Conservation (phyloP, 2,888 invertebrate genomes). For the Mycalesis mineus region DNA sequence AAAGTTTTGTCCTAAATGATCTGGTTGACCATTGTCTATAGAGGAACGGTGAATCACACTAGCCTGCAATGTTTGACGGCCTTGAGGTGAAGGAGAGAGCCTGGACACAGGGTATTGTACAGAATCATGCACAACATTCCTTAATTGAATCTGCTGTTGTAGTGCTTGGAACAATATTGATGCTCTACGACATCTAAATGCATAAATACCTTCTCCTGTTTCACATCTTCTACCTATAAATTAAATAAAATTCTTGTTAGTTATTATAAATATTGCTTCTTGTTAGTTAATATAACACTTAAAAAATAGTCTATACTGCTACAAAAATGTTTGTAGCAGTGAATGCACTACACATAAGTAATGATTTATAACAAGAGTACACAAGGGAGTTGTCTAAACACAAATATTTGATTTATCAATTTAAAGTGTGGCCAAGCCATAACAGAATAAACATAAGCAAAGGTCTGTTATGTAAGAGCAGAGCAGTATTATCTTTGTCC, state of each 20-base stretch:
- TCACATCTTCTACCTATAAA: constrained; percentile 84
- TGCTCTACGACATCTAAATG: constrained; percentile 92
- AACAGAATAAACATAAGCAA: no score
- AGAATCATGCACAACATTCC: constrained; percentile 68
- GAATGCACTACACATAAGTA: no score
- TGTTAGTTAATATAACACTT: no score
- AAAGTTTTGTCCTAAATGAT: constrained; percentile 37
- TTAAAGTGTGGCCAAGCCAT: no score
- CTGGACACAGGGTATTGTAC: constrained; percentile 59
- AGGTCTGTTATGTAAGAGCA: no score
- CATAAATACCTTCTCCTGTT: constrained; percentile 96
- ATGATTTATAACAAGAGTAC: no score
- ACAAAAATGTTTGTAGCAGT: no score
- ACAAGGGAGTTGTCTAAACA: no score
- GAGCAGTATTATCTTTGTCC: no score
- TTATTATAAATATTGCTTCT: no score
- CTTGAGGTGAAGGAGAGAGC: constrained; percentile 57
- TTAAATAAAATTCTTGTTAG: constrained; percentile 9
- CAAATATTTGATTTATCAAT: no score
- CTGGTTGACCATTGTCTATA: constrained; percentile 63
- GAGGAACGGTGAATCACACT: constrained; percentile 67
- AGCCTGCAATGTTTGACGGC: constrained; percentile 64
- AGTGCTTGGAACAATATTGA: constrained; percentile 91
- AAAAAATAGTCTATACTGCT: no score
- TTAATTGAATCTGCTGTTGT: constrained; percentile 88